Conservation (phyloP, 2,113 vertebrate genomes). For the Stegastes partitus region DNA sequence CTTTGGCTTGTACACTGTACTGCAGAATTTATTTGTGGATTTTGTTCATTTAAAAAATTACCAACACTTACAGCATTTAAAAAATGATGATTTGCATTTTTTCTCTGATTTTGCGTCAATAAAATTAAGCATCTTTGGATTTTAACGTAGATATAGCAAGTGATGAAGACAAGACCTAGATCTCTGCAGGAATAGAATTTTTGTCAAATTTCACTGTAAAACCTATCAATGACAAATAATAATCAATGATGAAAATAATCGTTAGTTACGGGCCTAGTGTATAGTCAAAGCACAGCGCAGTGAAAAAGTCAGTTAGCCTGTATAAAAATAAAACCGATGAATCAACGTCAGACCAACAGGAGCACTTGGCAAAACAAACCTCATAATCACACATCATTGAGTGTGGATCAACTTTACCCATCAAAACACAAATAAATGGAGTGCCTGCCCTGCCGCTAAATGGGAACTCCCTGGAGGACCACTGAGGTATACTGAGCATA, state of each 20-base stretch:
- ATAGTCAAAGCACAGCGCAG: slow-evolving; percentile 1
- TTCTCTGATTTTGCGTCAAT: background rate
- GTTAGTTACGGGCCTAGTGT: background rate
- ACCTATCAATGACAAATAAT: background rate
- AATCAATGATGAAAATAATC: background rate
- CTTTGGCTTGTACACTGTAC: too few species aligned
- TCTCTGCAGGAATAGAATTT: background rate
- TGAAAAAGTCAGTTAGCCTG: background rate
- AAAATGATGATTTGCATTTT: too few species aligned
- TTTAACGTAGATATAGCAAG: background rate
- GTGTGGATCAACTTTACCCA: slow-evolving; percentile 64
- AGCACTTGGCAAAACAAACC: slow-evolving; percentile 54
- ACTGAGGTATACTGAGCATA: slow-evolving; percentile 66
- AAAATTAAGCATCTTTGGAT: background rate
- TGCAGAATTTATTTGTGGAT: too few species aligned
- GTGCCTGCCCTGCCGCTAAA: slow-evolving; percentile 48
- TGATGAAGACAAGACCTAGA: background rate
- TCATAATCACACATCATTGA: slow-evolving; percentile 67
- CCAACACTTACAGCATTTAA: too few species aligned
- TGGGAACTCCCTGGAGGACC: slow-evolving; percentile 67
- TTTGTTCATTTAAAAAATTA: too few species aligned
- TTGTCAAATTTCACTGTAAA: background rate
- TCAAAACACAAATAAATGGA: slow-evolving; percentile 61
- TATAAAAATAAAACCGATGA: slow-evolving; percentile 40
- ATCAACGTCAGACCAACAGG: slow-evolving; percentile 50